Conservation (phyloP, 2,797 vertebrate genomes). For the Vultur gryphus region DNA sequence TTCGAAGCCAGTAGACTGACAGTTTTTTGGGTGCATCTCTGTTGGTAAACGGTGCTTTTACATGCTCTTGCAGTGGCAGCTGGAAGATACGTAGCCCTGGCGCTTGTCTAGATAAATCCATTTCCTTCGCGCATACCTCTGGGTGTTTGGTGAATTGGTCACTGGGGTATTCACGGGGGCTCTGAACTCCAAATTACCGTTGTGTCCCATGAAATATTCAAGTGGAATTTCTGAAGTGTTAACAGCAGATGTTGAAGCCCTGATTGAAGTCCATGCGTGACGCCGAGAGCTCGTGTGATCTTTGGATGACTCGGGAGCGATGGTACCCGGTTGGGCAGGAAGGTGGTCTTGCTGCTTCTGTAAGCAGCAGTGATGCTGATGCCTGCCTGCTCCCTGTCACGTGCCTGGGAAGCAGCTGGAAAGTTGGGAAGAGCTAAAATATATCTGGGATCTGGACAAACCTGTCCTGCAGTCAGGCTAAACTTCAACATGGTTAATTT, state of each 20-base stretch:
- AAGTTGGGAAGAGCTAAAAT: neutral
- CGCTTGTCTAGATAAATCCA: neutral
- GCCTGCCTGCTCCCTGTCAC: neutral
- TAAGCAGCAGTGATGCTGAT: neutral
- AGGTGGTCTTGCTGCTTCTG: neutral
- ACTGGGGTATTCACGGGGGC: neutral
- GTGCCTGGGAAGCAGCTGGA: neutral
- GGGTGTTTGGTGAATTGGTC: neutral
- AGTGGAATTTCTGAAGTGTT: neutral
- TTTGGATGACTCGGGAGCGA: neutral
- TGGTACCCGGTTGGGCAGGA: neutral
- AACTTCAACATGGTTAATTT: neutral
- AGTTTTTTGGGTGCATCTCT: neutral
- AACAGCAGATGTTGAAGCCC: neutral
- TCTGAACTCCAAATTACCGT: neutral
- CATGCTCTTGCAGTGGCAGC: accelerated
- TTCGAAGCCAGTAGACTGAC: neutral
- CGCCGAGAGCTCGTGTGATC: neutral
- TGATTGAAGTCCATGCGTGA: accelerated
- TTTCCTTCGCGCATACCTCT: neutral
- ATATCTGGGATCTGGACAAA: neutral
- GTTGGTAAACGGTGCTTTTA: neutral
- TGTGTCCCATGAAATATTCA: neutral
- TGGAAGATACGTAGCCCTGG: neutral
- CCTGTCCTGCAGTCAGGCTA: neutral